Conservation (phyloP, 2,797 vertebrate genomes). For the Poecile montanus region DNA sequence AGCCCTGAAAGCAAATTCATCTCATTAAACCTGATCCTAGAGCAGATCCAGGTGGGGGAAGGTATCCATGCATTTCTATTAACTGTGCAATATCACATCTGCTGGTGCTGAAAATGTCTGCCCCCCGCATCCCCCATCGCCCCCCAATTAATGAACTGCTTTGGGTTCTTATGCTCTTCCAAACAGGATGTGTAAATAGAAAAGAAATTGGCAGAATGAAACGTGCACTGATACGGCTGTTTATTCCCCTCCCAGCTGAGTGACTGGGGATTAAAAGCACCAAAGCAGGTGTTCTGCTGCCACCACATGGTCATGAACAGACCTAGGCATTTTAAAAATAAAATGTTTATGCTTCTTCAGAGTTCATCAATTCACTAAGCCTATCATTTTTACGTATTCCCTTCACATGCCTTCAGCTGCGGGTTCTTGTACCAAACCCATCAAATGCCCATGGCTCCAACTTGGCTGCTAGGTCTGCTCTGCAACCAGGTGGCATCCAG, state of each 20-base stretch:
- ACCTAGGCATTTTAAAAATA: neutral
- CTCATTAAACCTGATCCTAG: neutral
- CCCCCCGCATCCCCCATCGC: accelerated
- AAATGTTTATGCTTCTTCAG: neutral
- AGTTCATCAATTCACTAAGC: neutral
- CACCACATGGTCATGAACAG: neutral
- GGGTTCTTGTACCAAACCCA: neutral
- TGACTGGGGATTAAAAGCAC: neutral
- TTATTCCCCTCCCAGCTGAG: neutral
- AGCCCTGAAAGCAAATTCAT: neutral
- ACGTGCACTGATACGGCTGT: neutral
- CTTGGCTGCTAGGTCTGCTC: neutral
- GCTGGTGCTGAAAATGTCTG: neutral
- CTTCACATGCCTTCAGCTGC: neutral
- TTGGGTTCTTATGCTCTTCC: neutral
- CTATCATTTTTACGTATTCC: neutral
- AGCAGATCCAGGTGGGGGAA: neutral
- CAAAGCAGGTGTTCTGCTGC: slow-evolving; percentile 6
- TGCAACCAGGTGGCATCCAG: neutral
- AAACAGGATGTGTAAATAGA: neutral
- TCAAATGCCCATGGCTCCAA: neutral
- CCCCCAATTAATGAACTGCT: neutral
- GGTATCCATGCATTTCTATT: neutral
- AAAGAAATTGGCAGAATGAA: neutral
- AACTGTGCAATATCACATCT: neutral